Conservation (phyloP, 2,888 invertebrate genomes). For the Drosophila tanythrix region DNA sequence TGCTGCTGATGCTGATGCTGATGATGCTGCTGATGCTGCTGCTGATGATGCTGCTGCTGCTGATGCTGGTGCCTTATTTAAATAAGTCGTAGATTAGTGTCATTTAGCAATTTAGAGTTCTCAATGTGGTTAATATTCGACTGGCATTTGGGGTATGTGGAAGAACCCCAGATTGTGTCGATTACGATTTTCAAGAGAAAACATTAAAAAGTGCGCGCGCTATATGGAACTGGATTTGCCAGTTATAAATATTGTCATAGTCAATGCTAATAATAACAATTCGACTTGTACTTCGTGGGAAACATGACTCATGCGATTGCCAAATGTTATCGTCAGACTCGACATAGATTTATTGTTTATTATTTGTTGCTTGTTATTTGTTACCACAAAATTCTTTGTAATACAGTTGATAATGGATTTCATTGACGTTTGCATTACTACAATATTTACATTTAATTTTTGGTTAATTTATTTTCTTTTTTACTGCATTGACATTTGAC, state of each 20-base stretch:
- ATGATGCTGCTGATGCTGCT: slow-evolving; percentile 19
- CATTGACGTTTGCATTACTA: neutral
- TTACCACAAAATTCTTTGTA: neutral
- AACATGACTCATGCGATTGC: slow-evolving; percentile 5
- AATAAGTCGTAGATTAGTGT: slow-evolving; percentile 76
- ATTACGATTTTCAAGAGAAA: slow-evolving; percentile 47
- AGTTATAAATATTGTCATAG: neutral
- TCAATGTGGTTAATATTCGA: slow-evolving; percentile 23
- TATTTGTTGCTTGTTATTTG: no score
- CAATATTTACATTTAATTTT: slow-evolving; percentile 18
- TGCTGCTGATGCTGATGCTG: slow-evolving; percentile 22
- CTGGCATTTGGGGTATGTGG: slow-evolving; percentile 49
- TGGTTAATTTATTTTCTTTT: neutral
- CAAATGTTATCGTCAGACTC: neutral
- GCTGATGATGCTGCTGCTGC: slow-evolving; percentile 10
- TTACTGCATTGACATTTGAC: slow-evolving; percentile 54
- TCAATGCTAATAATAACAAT: neutral
- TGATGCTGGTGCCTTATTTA: slow-evolving; percentile 55
- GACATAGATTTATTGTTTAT: neutral
- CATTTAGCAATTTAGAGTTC: slow-evolving; percentile 75
- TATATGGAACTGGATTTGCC: neutral
- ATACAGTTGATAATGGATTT: neutral
- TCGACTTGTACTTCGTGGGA: neutral
- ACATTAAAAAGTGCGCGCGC: slow-evolving; percentile 5
- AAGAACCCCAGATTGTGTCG: slow-evolving; percentile 33